Conservation (phyloP, 2,888 invertebrate species). For the Pocota personata region DNA sequence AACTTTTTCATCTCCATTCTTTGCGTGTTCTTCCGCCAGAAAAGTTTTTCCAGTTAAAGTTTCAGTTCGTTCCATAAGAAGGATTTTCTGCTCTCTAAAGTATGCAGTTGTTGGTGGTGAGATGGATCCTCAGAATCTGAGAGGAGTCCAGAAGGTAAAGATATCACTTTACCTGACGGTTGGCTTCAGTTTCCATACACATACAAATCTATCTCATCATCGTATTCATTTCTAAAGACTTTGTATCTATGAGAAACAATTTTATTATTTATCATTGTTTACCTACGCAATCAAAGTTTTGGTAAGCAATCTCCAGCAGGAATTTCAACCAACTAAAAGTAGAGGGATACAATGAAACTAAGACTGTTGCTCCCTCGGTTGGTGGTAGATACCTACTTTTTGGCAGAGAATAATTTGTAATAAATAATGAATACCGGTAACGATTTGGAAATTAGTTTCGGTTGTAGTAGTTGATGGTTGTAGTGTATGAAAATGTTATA, state of each 20-base stretch:
- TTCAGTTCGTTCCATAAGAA: not conserved
- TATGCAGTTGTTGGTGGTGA: not conserved
- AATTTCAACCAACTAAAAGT: not conserved
- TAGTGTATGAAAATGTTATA: not conserved
- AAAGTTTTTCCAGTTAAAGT: not conserved
- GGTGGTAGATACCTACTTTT: not conserved
- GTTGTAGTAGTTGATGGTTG: not conserved
- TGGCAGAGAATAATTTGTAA: constrained; percentile 7
- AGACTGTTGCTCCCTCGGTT: constrained; percentile 20
- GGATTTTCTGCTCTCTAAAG: not conserved
- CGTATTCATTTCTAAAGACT: not conserved
- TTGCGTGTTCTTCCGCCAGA: not conserved
- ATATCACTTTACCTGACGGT: not conserved
- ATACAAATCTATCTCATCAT: not conserved
- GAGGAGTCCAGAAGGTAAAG: not conserved
- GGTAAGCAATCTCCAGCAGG: not conserved
- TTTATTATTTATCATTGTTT: constrained; percentile 30
- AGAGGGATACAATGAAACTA: not conserved
- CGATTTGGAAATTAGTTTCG: constrained; percentile 46
- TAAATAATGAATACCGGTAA: constrained; percentile 42
- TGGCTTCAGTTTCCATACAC: constrained; percentile 8
- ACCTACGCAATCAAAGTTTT: constrained; percentile 1
- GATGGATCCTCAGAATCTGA: not conserved
- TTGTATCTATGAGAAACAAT: constrained; percentile 10
- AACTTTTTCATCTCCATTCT: constrained; percentile 5